phyloP scores from a whole-genome alignment of 1,140 invertebrate species.

The Ceratoteleas bidentatus region DNA sequence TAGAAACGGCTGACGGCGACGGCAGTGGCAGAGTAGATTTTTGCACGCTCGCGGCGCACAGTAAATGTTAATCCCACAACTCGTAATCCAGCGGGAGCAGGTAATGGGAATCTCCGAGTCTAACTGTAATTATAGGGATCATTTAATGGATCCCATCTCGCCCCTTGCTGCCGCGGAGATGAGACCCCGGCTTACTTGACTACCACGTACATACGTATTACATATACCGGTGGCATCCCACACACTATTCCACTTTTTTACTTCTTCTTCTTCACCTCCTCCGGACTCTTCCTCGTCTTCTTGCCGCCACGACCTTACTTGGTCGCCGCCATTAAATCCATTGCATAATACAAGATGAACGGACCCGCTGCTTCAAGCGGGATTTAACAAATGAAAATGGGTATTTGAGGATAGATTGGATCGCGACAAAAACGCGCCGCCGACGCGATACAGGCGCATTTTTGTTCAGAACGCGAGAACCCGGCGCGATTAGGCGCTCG shows the following conservation, averaged over 20 bases:
- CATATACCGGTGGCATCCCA: constrained; percentile 37
- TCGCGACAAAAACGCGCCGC: constrained; percentile 36
- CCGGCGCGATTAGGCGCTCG: constrained; percentile 5
- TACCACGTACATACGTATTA: constrained; percentile 34
- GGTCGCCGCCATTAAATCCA: constrained; percentile 36
- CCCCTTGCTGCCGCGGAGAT: constrained; percentile 50
- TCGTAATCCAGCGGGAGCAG: constrained; percentile 73
- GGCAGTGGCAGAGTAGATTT: constrained; percentile 68
- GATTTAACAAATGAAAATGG: constrained; percentile 55
- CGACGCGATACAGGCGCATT: constrained; percentile 14
- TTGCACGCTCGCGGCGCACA: constrained; percentile 68
- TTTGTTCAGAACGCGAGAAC: constrained; percentile 13
- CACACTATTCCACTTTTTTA: constrained; percentile 49
- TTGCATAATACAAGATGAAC: constrained; percentile 42
- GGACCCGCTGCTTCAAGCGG: constrained; percentile 18
- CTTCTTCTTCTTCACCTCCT: constrained; percentile 10
- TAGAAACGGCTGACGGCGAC: constrained; percentile 59
- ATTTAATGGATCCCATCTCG: constrained; percentile 73
- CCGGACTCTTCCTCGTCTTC: constrained; percentile 11
- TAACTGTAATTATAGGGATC: constrained; percentile 77
- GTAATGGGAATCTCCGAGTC: constrained; percentile 73
- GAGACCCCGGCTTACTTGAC: constrained; percentile 47
- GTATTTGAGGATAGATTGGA: constrained; percentile 47
- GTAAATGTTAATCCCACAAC: constrained; percentile 75
- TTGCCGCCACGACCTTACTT: constrained; percentile 23